Evolutionary conservation across 2,113 vertebrate genomes (phyloP).

Genomic region (Ancistrus triradiatus): DNA sequence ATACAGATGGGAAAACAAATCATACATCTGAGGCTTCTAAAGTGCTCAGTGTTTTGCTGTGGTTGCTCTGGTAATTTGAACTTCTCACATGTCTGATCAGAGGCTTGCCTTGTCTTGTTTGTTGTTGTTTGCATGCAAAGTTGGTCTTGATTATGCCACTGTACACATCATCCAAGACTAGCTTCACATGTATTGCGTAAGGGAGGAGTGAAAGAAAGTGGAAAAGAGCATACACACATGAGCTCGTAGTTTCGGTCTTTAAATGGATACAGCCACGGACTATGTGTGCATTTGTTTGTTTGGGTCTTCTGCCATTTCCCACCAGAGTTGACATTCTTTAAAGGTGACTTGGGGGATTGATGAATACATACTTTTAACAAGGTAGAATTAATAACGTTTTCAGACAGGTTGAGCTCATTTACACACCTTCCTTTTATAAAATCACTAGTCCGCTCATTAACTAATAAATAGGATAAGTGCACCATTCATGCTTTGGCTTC

Average conservation of each 20-base stretch:
- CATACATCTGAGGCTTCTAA: too few relatives aligned
- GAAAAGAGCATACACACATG: not conserved
- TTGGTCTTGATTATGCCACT: too few relatives aligned
- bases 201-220: not conserved
- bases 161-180: too few relatives aligned
- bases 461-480: constrained; percentile 17
- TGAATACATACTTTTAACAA: constrained; percentile 27
- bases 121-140: too few relatives aligned
- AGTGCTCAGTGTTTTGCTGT: too few relatives aligned
- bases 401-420: constrained; percentile 19
- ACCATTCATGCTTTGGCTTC: constrained; percentile 17
- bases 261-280: too few relatives aligned
- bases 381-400: constrained; percentile 30
- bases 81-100: too few relatives aligned
- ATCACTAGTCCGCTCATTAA: constrained; percentile 15
- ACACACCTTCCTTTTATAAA: constrained; percentile 6
- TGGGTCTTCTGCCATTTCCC: not conserved
- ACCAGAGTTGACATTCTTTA: constrained; percentile 17
- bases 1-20: too few relatives aligned
- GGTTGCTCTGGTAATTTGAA: too few relatives aligned
- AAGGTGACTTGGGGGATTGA: constrained; percentile 11
- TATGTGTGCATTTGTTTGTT: not conserved
- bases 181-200: too few relatives aligned
- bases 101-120: too few relatives aligned
- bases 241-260: too few relatives aligned